Evolutionary conservation across 2,888 invertebrate genomes (phyloP), one percentile per base, ranked within the genome.

Genomic region (Lithophane semibrunnea): DNA sequence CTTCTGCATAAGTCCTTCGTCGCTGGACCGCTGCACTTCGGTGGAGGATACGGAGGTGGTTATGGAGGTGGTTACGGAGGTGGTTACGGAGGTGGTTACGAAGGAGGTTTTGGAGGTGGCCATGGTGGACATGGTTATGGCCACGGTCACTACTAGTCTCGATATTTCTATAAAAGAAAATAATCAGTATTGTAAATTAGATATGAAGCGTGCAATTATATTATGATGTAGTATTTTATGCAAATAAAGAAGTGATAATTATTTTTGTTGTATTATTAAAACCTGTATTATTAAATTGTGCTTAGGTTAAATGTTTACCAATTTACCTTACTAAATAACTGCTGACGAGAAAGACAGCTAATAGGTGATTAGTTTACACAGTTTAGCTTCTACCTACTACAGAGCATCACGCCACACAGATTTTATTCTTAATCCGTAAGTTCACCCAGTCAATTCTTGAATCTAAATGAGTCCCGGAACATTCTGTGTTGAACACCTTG

Each of bases 61-160:
- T 47, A n/a, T 1, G 88, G 78, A 16, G 84, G 60, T 29, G 86
- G 85, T 18, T 72, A 68, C 0, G 88, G 84, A 2, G 85, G 65
- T 8, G 88, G 61, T n/a, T n/a, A 76, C 0, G 85, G 79, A 13
- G 88, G 89, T 52, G 90, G 86, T 9, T 82, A 80, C 47, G 89
- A 87, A n/a, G 86, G 47, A 85, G 87, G 90, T 16, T 85, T 92
- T 61, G 65, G 18, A 10, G 65, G 24, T 18, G 65, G 66, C 18
- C 16, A 37, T 7, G 58, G 37, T 49, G 90, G 88, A 29, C 86
- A 52, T 86, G 88, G 90, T 13, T 85, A 92, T 58, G 91, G 90
- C 65, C 85, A 92, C 70, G 91, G 90, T 64, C 91, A 93, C 87
- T 92, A 92, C 85, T 94, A 92, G 89, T 82, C 82, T 63, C 42